phyloP scores from a whole-genome alignment of 2,113 vertebrate genomes.

The Pollimyrus isidori region DNA sequence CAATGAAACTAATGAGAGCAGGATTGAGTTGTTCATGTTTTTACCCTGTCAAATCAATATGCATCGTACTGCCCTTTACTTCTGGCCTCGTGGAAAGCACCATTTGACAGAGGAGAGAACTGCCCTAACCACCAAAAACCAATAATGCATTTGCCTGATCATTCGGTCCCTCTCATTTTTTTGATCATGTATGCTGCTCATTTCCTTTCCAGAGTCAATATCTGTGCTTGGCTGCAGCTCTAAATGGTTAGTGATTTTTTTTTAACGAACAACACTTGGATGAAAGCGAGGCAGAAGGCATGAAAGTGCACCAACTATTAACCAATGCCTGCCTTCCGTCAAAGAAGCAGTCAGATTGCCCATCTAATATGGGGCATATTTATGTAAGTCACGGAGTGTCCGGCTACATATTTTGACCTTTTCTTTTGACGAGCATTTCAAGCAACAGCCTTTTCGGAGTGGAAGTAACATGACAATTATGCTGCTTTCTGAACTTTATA shows the following conservation, averaged over 20 bases:
- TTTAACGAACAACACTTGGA: too few relatives aligned
- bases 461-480: background rate
- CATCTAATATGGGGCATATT: background rate
- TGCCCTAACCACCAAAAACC: background rate
- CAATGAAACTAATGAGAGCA: background rate
- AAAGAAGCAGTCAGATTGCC: background rate
- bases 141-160: background rate
- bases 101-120: background rate
- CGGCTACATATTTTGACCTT: background rate
- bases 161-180: background rate
- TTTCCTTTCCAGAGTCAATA: background rate
- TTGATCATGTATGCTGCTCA: background rate
- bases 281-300: too few relatives aligned
- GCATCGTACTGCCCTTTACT: background rate
- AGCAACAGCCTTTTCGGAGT: background rate
- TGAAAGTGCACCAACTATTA: background rate
- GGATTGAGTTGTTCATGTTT: background rate
- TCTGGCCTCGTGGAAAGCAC: background rate
- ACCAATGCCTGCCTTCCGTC: background rate
- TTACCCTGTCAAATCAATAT: background rate
- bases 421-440: constrained; percentile 1
- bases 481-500: background rate
- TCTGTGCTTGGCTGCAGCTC: background rate
- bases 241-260: background rate
- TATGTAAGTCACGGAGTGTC: background rate